Evolutionary conservation across 2,113 vertebrate species (phyloP), one percentile per base, ranked within the genome.

Genomic region (Lagopus muta): DNA sequence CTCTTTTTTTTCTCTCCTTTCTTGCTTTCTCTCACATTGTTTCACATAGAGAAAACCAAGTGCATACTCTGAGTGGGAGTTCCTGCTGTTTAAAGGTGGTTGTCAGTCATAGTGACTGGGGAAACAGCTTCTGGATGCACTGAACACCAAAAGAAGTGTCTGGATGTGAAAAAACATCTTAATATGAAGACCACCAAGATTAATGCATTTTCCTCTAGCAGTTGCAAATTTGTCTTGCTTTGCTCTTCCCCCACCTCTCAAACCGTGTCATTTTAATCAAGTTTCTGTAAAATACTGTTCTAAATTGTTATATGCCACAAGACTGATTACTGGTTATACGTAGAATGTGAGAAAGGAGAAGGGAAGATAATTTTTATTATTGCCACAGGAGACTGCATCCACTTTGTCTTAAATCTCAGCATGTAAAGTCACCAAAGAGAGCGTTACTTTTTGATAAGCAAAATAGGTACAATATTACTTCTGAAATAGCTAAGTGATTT

Each of bases 211-310:
- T 95, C 42, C 8, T 88, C 48, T 64, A 87, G 64, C 71, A 93
- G 66, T 3, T 83, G 32, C 24, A 88, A 91, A 61, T 38, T 93
- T 32, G 32, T 80, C 90, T 96, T 90, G 4, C 9, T 38, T 60
- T 73, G 69, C 15, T 91, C 80, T 81, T 87, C 11, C 10, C 28
- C 28, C 30, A 66, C 21, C n/a, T 93, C 58, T 73, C 50, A 91
- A 43, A 34, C 42, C 69, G 52, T 87, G 64, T 43, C 24, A 83
- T 93, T 96, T 86, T 90, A 95, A 94, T 93, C 78, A 95, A 82
- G 32, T 93, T 93, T 81, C 77, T 80, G 34, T 77, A 93, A 92
- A 97, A 90, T 73, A 82, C 36, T 62, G 9, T 77, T 72, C 28
- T 34, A 94, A 94, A 72, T 62, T 52, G 34, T 85, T 73, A 58